Base-by-base conservation (phyloP, 1,140 invertebrate genomes). In the Rhynchophorus ferrugineus region DNA sequence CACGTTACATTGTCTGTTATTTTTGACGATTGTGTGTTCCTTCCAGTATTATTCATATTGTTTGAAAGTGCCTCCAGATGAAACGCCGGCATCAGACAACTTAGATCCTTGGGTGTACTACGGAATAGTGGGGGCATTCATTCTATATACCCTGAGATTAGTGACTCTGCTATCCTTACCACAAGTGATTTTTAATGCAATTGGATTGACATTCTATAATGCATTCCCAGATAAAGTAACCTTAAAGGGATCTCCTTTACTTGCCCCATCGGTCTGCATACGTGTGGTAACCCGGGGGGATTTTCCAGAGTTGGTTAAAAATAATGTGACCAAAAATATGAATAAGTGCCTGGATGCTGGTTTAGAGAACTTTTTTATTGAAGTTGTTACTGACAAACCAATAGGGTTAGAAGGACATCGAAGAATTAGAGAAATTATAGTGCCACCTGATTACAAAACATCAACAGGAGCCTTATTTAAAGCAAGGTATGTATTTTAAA, bases 231-330 rank as follows among this genome's bases (percentile, higher is more conserved):
- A 92, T 58, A 93, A 92, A 75, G 89, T 96, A 3, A 76, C 83
- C 50, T 74, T 96, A 2, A 93, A 94, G 71, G 87, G 60, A 5
- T 92, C 89, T 1, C 92, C 91, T 8, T 69, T 96, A 5, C 70
- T 95, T 51, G 91, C 92, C 14, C 95, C 95, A 3, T 97, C 97
- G 68, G 85, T 98, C 41, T 97, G 93, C 69, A 89, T 98, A 56
- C 79, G 95, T 44, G 83, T 96, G 5, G 95, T 99, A 0, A 98
- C 95, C 0, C 79, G 93, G 53, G 95, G 95, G 1, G 91, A 96
- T 72, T 98, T 87, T 73, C 91, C 95, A 1, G 83, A 94, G 53
- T 72, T 98, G 41, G 93, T 98, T 0, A 83, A 83, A 66, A 80
- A 80, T 36, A 98, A 97, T 78, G 89, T 98, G 0, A 73, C 76